Conservation (phyloP, 2,113 vertebrate species). For the Phainopepla nitens region DNA sequence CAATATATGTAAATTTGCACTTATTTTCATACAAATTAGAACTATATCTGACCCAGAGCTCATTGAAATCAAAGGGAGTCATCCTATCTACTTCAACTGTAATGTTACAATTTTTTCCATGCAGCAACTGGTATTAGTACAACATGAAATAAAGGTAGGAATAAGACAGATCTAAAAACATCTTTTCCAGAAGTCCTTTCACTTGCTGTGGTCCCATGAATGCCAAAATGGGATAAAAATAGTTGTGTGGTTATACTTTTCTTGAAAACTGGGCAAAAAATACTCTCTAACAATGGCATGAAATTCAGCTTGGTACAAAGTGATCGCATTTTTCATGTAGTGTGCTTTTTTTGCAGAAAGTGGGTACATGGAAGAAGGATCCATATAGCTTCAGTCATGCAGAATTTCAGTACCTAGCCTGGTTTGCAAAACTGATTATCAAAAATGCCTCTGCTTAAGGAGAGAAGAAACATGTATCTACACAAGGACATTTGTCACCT, state of each 20-base stretch:
- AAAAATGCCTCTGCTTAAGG: background rate
- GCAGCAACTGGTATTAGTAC: background rate
- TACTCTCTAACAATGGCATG: background rate
- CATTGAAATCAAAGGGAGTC: background rate
- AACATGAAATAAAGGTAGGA: background rate
- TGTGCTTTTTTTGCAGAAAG: background rate
- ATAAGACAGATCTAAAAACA: background rate
- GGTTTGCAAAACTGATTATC: background rate
- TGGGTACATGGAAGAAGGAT: background rate
- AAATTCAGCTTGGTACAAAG: background rate
- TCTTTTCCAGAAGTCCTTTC: background rate
- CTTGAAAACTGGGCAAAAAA: background rate
- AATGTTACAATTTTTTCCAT: background rate
- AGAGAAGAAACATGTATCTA: background rate
- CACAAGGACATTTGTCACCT: background rate
- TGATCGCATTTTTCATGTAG: background rate
- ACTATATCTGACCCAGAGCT: background rate
- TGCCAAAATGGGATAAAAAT: background rate
- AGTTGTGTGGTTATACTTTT: background rate
- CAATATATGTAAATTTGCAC: background rate
- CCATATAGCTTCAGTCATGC: accelerated
- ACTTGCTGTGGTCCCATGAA: background rate
- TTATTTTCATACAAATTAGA: background rate
- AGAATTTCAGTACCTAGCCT: background rate
- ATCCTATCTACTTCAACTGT: background rate